Conservation (phyloP, 30 jellyfish, hydroid and myxozoan species). For the Chrysaora quinquecirrha region DNA sequence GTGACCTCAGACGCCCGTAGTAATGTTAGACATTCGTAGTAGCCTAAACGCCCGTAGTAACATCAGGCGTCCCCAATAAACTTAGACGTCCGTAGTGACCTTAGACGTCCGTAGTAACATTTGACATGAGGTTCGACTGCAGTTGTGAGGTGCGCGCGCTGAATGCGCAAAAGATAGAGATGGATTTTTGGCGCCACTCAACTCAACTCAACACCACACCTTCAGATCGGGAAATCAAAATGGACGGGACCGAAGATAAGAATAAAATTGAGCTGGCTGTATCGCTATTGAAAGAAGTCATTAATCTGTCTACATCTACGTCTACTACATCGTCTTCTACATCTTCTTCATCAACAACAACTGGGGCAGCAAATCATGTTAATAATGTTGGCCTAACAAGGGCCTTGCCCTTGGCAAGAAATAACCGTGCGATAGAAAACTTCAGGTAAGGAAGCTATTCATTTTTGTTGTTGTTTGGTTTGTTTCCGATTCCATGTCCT, state of each 20-base stretch:
- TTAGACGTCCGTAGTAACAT: neutral
- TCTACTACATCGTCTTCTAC: too few species aligned
- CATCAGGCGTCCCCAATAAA: neutral
- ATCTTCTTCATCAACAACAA: neutral
- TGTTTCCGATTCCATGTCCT: too few species aligned
- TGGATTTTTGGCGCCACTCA: constrained; percentile 1
- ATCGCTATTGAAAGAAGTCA: neutral
- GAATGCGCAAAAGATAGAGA: constrained; percentile 15
- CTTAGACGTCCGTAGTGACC: neutral
- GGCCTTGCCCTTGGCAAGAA: too few species aligned
- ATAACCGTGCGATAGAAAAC: too few species aligned
- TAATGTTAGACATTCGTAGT: neutral
- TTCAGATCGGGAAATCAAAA: neutral
- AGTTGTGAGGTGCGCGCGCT: constrained; percentile 23
- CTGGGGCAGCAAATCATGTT: constrained; percentile 1
- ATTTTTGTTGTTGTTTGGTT: too few species aligned
- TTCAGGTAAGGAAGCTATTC: too few species aligned
- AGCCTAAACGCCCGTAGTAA: neutral
- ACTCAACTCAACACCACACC: constrained; percentile 3
- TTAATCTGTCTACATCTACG: constrained; percentile 1
- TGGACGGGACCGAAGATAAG: constrained; percentile 3
- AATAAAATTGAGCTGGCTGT: constrained; percentile 1
- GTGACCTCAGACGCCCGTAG: constrained; percentile 1
- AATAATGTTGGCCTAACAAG: constrained; percentile 1
- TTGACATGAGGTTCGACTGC: constrained; percentile 9